Base-by-base conservation (phyloP, 1,140 invertebrate genomes). In the Polypedilum vanderplanki region DNA sequence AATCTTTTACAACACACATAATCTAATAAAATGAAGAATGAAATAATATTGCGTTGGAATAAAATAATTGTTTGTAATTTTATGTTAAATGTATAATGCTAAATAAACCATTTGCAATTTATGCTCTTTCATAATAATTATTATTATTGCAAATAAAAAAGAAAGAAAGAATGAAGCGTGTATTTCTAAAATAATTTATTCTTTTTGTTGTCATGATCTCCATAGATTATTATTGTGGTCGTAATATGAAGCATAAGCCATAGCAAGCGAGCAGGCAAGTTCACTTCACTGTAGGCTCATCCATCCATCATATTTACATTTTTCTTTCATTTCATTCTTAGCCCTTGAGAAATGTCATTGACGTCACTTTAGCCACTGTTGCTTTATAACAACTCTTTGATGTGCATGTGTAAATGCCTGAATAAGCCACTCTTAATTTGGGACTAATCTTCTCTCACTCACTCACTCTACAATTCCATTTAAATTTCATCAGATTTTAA, bases 1-100 rank as follows among this genome's bases (percentile, higher is more conserved):
- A 93, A 94, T 83, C 83, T 97, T 22, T 86, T 97, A 40, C 94
- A 97, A 80, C 89, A 86, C 64, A 75, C 67, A n/a, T 75, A 74
- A 74, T 75, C 64, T 70, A 57, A 57, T 57, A n/a, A 57, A 7
- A 46, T 15, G 41, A 3, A 57, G 46, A 57, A 57, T 12, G 41
- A 12, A 46, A 46, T 41, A 41, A 7, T 41, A 7, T 57, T 57
- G 46, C 46, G 46, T 57, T 12, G 46, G n/a, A 57, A 57, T 57
- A 3, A 57, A 57, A 57, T 15, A 1, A 46, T 10, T 12, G 4
- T 57, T 57, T 4, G 15, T 57, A 15, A 0, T 57, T 57, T 15
- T n/a, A 57, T 57, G n/a, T n/a, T 12, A n/a, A 46, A 8, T 46
- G 41, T 46, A 46, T 46, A 12, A 15, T 57, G 46, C 12, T 57